A percentile compares a stretch with the other conserved stretches of the same genome.
Conservation (phyloP, 2,888 invertebrate species). For the Chesias legatella region DNA sequence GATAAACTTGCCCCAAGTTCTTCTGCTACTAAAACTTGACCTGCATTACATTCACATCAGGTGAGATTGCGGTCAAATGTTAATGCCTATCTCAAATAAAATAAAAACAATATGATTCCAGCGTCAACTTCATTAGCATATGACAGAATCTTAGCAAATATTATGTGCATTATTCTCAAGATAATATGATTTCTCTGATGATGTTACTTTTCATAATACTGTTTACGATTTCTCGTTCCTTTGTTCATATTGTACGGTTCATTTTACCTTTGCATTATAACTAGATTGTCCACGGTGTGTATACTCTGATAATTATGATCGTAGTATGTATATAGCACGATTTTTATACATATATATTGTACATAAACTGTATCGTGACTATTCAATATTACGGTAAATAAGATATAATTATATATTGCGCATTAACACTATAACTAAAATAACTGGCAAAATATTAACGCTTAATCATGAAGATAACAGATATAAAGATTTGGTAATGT, state of each 20-base stretch:
- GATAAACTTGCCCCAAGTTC: too few species aligned
- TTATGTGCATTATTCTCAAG: too few species aligned
- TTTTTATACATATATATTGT: constrained; percentile 1
- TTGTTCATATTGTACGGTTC: constrained; percentile 11
- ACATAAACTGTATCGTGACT: neutral
- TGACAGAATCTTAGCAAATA: too few species aligned
- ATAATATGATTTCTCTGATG: too few species aligned
- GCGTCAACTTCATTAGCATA: too few species aligned
- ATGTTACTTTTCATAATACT: constrained; percentile 2
- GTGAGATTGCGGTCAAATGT: too few species aligned
- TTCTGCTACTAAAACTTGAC: too few species aligned
- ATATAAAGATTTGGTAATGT: constrained; percentile 10
- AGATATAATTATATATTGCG: constrained; percentile 3
- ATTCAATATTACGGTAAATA: neutral
- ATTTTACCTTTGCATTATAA: constrained; percentile 8
- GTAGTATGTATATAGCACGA: constrained; percentile 11
- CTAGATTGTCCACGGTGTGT: constrained; percentile 8
- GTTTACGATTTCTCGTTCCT: constrained; percentile 11
- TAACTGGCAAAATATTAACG: constrained; percentile 3
- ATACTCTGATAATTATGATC: constrained; percentile 4
- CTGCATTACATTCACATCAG: too few species aligned
- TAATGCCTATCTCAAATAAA: too few species aligned
- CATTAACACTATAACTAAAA: constrained; percentile 5
- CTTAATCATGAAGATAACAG: neutral
- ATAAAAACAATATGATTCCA: too few species aligned